Base-by-base conservation (phyloP, 2,888 invertebrate species). In the Andrena trimmerana region DNA sequence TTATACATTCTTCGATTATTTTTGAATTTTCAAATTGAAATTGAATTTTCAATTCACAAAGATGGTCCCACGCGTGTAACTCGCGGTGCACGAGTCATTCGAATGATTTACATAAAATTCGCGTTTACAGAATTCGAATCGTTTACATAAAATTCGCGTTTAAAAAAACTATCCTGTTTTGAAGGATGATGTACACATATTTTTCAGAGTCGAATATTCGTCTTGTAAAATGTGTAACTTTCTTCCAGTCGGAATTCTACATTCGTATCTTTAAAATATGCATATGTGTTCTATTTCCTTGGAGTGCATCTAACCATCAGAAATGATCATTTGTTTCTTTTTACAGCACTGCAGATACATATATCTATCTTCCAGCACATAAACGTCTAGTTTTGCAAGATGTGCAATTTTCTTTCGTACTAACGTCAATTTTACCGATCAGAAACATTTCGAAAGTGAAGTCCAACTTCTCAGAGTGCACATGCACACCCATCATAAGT, bases 281-380 rank as follows among this genome's bases (percentile, higher is more conserved):
- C 29, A 60, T 31, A 60, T 42, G 42, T 42, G 42, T 60, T 31
- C 31, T 31, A 60, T 31, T 60, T 60, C n/a, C n/a, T 60, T n/a
- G 16, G 31, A 60, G 13, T 60, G 60, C 16, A 60, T 29, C 24
- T n/a, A 59, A 59, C 27, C 60, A 60, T 31, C n/a, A 31, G 1
- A n/a, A 6, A 31, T 60, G 29, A 60, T 16, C n/a, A 7, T 31
- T 60, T 60, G n/a, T 60, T 60, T 27, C 16, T 27, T 59, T 59
- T 59, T 59, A 59, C 27, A 59, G 16, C 31, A 31, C 20, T 31
- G 16, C 16, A 31, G 7, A 16, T 60, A 7, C n/a, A 7, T 60
- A 13, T 13, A 8, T 31, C 7, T 16, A 6, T 31, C 16, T 31
- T 2, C 6, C 59, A 2, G 52, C 7, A 20, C 7, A n/a, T 60